Conservation (phyloP, 2,888 invertebrate genomes). For the Macrosoma leucophasiata region DNA sequence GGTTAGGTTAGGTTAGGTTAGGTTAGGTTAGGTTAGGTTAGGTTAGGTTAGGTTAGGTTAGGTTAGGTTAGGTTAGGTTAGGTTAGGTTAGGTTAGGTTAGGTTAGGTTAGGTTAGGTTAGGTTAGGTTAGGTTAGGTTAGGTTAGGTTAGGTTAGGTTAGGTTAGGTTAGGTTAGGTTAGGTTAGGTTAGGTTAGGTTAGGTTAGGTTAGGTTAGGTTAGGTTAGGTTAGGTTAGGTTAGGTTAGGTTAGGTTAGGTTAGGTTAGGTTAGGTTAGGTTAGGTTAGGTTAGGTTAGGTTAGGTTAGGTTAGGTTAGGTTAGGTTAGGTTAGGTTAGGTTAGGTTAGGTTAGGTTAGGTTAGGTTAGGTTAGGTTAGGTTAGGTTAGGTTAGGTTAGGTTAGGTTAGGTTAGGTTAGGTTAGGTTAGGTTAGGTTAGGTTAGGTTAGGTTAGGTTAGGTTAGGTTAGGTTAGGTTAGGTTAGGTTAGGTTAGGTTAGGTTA, state of each 20-base stretch:
- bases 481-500: conserved; percentile 10
- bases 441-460: conserved; percentile 10
- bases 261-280: conserved; percentile 21
- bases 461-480: conserved; percentile 10
- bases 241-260: conserved; percentile 22
- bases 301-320: conserved; percentile 19
- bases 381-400: conserved; percentile 19
- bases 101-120: conserved; percentile 16
- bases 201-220: conserved; percentile 28
- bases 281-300: conserved; percentile 19
- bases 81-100: conserved; percentile 14
- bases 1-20: conserved; percentile 14
- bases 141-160: no score
- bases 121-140: conserved; percentile 14
- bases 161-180: conserved; percentile 22
- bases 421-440: conserved; percentile 10
- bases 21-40: conserved; percentile 13
- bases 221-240: conserved; percentile 24
- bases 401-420: conserved; percentile 10
- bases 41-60: conserved; percentile 12
- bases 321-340: conserved; percentile 15
- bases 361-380: conserved; percentile 18
- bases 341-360: conserved; percentile 20
- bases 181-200: conserved; percentile 25
- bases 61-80: conserved; percentile 13